A percentile compares a stretch with the other conserved stretches of the same genome.
These are phyloP conservation scores for Rousettus leschenaultii DNA, from an alignment of 2,113 vertebrate genomes.

Conservation along the genomic window DNA sequence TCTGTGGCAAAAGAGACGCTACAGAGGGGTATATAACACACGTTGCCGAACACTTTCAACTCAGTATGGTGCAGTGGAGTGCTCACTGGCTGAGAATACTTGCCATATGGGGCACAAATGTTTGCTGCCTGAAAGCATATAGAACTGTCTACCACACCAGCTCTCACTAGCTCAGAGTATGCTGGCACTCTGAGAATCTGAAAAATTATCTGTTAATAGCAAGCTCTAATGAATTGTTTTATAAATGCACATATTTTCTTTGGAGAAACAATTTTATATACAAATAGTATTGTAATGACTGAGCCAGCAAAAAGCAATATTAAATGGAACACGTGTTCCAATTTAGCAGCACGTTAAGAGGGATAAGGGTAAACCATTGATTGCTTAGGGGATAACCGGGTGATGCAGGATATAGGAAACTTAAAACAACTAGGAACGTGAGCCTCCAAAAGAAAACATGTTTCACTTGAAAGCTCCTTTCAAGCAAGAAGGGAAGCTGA, in stretches of 20 bases:
- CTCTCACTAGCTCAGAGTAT: not conserved
- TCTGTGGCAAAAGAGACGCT: conserved; percentile 29
- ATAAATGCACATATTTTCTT: not conserved
- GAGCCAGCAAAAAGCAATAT: not conserved
- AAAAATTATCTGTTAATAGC: not conserved
- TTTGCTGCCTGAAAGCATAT: conserved; percentile 2
- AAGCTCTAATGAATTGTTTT: not conserved
- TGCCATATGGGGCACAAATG: conserved; percentile 12
- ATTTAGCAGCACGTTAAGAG: not conserved
- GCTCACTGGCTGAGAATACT: conserved; percentile 21
- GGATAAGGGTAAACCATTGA: not conserved
- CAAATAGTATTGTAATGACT: not conserved
- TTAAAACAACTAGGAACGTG: not conserved
- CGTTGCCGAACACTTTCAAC: not conserved
- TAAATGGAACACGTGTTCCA: not conserved
- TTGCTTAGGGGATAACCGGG: not conserved
- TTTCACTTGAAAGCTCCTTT: not conserved
- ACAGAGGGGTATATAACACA: not conserved
- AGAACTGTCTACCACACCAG: not conserved
- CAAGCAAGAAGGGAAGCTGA: not conserved
- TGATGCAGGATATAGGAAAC: not conserved
- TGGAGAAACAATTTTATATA: not conserved
- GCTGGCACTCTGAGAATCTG: not conserved
- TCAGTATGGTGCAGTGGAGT: not conserved
- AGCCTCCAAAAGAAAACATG: not conserved